Evolutionary conservation across 2,888 invertebrate species (phyloP).

Genomic region (Odiellus spinosus): DNA sequence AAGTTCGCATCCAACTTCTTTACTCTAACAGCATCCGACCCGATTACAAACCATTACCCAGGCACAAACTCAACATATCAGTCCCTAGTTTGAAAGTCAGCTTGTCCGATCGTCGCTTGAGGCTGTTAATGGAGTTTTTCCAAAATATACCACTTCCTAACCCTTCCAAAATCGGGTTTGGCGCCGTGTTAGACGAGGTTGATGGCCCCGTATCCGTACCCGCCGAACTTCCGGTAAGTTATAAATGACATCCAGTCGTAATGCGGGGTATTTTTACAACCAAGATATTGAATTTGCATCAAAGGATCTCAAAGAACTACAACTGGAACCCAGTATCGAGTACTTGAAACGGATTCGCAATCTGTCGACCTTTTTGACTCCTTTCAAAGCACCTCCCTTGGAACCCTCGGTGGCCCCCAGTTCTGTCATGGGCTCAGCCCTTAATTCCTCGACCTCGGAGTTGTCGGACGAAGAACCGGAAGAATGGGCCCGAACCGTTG

Average conservation of each 20-base stretch:
- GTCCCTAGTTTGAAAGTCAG: conserved; percentile 55
- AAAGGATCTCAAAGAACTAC: too few species aligned
- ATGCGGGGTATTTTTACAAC: too few species aligned
- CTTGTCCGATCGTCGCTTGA: conserved; percentile 53
- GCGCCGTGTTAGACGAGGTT: too few species aligned
- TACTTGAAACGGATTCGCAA: too few species aligned
- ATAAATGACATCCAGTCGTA: too few species aligned
- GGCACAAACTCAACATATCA: conserved; percentile 57
- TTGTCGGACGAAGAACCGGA: conserved; percentile 55
- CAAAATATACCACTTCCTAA: conserved; percentile 35
- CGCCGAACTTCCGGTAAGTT: too few species aligned
- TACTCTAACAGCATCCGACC: conserved; percentile 58
- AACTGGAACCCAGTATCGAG: too few species aligned
- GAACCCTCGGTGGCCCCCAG: too few species aligned
- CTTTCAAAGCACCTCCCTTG: too few species aligned
- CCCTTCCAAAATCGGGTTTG: conserved; percentile 3
- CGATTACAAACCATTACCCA: conserved; percentile 51
- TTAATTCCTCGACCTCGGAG: conserved; percentile 43
- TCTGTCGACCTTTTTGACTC: too few species aligned
- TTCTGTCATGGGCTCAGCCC: conserved; percentile 18
- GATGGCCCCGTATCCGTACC: too few species aligned
- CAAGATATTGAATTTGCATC: too few species aligned
- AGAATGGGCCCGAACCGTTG: conserved; percentile 54
- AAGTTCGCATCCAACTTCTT: conserved; percentile 45
- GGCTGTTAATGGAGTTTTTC: conserved; percentile 46